phyloP scores from a whole-genome alignment of 2,113 vertebrate species.

The Seriola rivoliana region DNA sequence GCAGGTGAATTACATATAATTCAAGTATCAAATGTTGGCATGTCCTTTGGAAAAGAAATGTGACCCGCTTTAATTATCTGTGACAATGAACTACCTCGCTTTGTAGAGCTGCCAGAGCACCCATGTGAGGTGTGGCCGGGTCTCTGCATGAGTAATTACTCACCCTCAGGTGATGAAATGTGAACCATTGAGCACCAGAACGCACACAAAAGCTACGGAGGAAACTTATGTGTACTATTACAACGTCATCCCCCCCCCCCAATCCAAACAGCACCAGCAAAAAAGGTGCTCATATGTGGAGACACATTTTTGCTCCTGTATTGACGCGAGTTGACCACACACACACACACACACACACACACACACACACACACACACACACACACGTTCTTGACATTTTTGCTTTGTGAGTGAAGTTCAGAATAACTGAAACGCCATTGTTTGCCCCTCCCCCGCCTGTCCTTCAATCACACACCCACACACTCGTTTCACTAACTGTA shows the following conservation, averaged over 20 bases:
- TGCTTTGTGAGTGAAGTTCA: slow-evolving; percentile 48
- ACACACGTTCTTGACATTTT: slow-evolving; percentile 51
- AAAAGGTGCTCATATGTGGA: background rate
- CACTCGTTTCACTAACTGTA: slow-evolving; percentile 1
- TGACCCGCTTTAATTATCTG: slow-evolving; percentile 44
- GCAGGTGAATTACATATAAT: background rate
- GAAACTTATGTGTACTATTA: background rate
- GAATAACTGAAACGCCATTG: slow-evolving; percentile 54
- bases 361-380: slow-evolving; percentile 16
- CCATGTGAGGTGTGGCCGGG: slow-evolving; percentile 25
- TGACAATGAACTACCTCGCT: background rate
- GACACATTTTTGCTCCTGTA: slow-evolving; percentile 16
- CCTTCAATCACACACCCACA: slow-evolving; percentile 25
- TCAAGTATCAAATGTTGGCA: slow-evolving; percentile 6
- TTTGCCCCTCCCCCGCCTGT: slow-evolving; percentile 10
- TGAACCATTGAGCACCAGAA: slow-evolving; percentile 21
- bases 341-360: slow-evolving; percentile 16
- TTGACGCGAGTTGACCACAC: background rate
- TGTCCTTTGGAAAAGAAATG: slow-evolving; percentile 24
- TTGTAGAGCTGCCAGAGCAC: slow-evolving; percentile 33
- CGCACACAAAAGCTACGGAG: background rate
- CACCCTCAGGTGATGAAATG: slow-evolving; percentile 47
- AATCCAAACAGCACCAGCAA: slow-evolving; percentile 12
- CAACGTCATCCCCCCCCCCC: background rate
- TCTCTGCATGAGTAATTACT: background rate